A percentile compares a stretch with the other conserved stretches of the same genome.
phyloP scores from a whole-genome alignment of 2,888 invertebrate species.

The Agrypnus murinus region DNA sequence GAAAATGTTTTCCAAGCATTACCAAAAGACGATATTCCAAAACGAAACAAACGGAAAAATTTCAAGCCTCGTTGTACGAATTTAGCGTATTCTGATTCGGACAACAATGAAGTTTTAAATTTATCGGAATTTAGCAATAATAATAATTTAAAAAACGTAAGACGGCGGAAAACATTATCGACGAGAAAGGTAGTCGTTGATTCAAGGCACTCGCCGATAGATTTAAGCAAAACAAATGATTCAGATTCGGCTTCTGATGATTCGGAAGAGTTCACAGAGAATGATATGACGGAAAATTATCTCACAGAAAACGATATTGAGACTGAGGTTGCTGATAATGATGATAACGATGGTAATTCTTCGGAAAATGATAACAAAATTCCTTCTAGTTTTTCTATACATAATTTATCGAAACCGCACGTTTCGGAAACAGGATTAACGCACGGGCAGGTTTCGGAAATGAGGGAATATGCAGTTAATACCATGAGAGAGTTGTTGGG shows the following conservation, averaged over 20 bases:
- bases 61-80: conserved; percentile 85
- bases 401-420: conserved; percentile 69
- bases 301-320: conserved; percentile 61
- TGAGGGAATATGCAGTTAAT: conserved; percentile 85
- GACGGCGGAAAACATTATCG: conserved; percentile 64
- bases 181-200: conserved; percentile 64
- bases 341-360: conserved; percentile 51
- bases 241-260: conserved; percentile 65
- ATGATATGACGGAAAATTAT: conserved; percentile 72
- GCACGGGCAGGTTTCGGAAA: conserved; percentile 72
- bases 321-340: conserved; percentile 56
- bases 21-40: conserved; percentile 73
- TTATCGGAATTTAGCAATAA: conserved; percentile 63
- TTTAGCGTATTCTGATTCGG: conserved; percentile 73
- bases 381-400: conserved; percentile 69
- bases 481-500: conserved; percentile 86
- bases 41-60: conserved; percentile 85
- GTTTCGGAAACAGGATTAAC: conserved; percentile 61
- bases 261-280: conserved; percentile 60
- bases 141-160: conserved; percentile 65
- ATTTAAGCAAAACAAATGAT: conserved; percentile 66
- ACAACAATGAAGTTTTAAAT: conserved; percentile 58
- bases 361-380: conserved; percentile 62
- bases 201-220: conserved; percentile 64
- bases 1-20: conserved; percentile 64